Base-by-base conservation (phyloP, 2,797 vertebrate genomes). In the Chiroxiphia lanceolata region DNA sequence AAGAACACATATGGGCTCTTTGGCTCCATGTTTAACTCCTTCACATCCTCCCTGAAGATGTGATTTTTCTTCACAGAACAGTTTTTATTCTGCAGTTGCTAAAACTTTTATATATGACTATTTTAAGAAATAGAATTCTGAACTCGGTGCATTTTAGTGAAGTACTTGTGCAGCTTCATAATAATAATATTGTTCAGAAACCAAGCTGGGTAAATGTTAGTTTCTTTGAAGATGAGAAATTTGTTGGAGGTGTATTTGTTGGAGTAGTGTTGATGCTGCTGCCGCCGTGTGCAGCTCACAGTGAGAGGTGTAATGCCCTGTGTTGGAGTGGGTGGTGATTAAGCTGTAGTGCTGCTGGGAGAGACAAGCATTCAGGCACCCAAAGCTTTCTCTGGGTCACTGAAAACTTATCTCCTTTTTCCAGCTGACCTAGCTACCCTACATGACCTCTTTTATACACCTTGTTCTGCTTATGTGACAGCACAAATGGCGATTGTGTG, bases 381-480 rank as follows among this genome's bases (percentile, higher is more conserved):
- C 18, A 72, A 26, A 50, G 17, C 7, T 60, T 74, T 71, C 61
- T 64, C 63, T 42, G 38, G 48, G 8, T 53, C 51, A 26, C 36
- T 64, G 56, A 45, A 74, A 77, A 57, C 11, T 38, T 40, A 23
- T 44, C 26, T 67, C 27, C 34, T 70, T 50, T 71, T 86, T 51
- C 47, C 77, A 86, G 40, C 53, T 89, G 42, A 59, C 19, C 3
- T 61, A 17, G 10, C n/a, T 83, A 44, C 53, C 79, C 29, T 61
- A 27, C 1, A 2, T 51, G 47, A 42, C 18, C 16, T 57, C 0
- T 0, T 13, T 27, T 29, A 36, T 2, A 48, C 63, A 47, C 44
- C 36, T 83, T 56, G 20, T 17, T 78, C 34, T 64, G 29, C 48
- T 38, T 45, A 34, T 29, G 13, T 50, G 21, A 27, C 69, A 36